phyloP scores from a whole-genome alignment of 2,888 invertebrate species.

The Sinopyrophorus schimmeli region DNA sequence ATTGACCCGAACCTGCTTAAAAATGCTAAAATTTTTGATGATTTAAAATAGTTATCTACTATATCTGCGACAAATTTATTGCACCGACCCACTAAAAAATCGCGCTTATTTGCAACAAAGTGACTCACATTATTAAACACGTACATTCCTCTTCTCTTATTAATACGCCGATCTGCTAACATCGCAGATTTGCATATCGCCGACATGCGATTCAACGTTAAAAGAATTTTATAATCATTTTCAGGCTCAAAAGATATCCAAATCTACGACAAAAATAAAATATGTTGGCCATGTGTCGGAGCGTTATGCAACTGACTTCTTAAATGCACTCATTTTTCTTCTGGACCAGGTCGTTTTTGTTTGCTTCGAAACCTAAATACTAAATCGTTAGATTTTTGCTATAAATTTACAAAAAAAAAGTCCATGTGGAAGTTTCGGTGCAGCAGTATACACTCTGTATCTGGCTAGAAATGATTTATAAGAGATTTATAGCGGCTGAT shows the following conservation, averaged over 20 bases:
- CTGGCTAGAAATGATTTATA: no score
- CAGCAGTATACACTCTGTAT: no score
- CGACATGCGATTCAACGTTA: conserved; percentile 3
- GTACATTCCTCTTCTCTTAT: conserved; percentile 15
- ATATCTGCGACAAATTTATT: conserved; percentile 21
- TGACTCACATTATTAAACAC: conserved; percentile 13
- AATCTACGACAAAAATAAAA: conserved; percentile 20
- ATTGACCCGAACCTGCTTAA: conserved; percentile 20
- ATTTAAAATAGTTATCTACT: conserved; percentile 26
- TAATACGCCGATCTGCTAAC: conserved; percentile 17
- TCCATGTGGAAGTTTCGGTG: no score
- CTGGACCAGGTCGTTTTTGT: background rate
- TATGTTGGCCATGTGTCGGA: conserved; percentile 23
- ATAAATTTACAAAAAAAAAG: no score
- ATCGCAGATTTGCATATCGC: conserved; percentile 7
- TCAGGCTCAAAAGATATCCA: conserved; percentile 9
- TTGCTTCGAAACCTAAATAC: no score
- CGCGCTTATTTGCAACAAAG: conserved; percentile 20
- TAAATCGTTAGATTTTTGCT: no score
- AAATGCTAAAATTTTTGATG: conserved; percentile 31
- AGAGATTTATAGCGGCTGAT: no score
- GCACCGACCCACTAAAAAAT: conserved; percentile 13
- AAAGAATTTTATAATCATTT: background rate
- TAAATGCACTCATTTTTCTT: conserved; percentile 24
- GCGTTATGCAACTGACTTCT: conserved; percentile 26